Evolutionary conservation across 2,797 vertebrate species (phyloP).

Genomic region (Sebastes cheni): DNA sequence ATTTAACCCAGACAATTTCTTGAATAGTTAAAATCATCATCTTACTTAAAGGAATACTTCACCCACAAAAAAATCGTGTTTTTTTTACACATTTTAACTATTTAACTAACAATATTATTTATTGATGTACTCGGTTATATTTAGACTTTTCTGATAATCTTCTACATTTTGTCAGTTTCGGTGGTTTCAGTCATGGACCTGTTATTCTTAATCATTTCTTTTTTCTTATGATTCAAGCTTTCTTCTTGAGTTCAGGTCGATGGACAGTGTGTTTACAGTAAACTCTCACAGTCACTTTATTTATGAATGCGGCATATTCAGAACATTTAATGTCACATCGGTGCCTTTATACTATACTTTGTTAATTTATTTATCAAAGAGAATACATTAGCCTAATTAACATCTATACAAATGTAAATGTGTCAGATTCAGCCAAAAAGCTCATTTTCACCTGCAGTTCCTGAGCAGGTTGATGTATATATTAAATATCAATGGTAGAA

Average conservation of each 20-base stretch:
- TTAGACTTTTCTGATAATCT: neutral
- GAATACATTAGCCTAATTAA: neutral
- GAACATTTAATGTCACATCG: neutral
- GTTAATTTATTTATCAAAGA: neutral
- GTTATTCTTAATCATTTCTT: neutral
- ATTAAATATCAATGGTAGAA: too few relatives aligned
- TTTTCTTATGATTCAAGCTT: neutral
- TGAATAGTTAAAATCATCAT: neutral
- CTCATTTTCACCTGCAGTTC: neutral
- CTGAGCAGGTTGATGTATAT: neutral
- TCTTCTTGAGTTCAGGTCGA: neutral
- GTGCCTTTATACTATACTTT: neutral
- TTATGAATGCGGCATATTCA: neutral
- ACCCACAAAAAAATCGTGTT: accelerated
- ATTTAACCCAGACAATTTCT: neutral
- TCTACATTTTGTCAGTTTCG: neutral
- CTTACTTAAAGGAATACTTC: neutral
- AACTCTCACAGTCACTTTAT: neutral
- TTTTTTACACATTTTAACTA: too few relatives aligned
- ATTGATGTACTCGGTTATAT: too few relatives aligned
- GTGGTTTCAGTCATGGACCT: too few relatives aligned
- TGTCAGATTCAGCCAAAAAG: neutral
- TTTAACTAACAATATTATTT: too few relatives aligned
- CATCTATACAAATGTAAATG: neutral
- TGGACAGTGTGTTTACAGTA: neutral